Percentiles rank a stretch among this genome's conserved stretches.
These are phyloP conservation scores for Myotis planiceps DNA, from an alignment of 2,797 vertebrate species.

Conservation along the genomic window DNA sequence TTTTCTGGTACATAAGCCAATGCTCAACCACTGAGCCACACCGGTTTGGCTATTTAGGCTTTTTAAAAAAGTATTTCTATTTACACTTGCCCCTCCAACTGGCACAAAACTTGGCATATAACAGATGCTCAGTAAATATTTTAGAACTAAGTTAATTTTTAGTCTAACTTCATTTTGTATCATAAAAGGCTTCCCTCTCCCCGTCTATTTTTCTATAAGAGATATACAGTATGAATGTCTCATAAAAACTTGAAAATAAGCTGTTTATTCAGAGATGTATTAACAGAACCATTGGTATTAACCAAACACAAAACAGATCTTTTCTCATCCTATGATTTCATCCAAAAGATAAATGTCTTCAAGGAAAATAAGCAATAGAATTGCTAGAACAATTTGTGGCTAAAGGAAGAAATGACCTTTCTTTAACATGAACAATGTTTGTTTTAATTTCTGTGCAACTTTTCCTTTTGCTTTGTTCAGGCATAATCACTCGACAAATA, in stretches of 20 bases:
- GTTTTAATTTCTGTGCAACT: not conserved
- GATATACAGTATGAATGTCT: not conserved
- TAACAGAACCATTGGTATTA: not conserved
- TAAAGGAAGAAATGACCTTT: constrained; percentile 17
- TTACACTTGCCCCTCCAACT: not conserved
- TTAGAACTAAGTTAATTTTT: not conserved
- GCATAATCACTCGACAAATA: not conserved
- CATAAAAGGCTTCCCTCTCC: not conserved
- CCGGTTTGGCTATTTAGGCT: not conserved
- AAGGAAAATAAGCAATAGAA: constrained; percentile 38
- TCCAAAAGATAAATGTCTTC: constrained; percentile 20
- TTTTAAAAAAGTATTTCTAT: not conserved
- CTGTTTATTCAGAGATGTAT: not conserved
- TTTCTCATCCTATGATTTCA: not conserved
- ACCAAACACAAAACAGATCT: not conserved
- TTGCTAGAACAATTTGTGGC: not conserved
- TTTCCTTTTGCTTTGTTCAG: not conserved
- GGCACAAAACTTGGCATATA: not conserved
- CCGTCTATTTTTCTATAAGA: not conserved
- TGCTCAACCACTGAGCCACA: too few species aligned
- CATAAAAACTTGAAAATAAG: not conserved
- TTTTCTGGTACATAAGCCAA: too few species aligned
- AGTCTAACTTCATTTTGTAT: not conserved
- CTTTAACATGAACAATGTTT: not conserved
- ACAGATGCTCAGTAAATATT: not conserved